Conservation (phyloP, 92 coral and sea anemone species). For the Isaurus tuberculatus region DNA sequence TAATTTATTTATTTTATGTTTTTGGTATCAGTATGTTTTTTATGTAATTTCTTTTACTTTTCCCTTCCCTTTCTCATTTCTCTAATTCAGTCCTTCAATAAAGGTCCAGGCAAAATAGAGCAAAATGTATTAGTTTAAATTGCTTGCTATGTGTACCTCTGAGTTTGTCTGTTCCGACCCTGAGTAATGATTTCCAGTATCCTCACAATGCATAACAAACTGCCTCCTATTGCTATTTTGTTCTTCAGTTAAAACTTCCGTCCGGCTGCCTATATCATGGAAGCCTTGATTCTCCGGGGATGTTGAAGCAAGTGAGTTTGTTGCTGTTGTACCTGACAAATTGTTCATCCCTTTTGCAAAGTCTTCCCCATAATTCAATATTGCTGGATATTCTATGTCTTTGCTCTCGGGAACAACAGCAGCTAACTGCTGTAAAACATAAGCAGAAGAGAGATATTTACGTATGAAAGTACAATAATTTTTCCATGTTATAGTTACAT, state of each 20-base stretch:
- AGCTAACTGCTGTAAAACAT: neutral
- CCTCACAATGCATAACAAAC: conserved; percentile 24
- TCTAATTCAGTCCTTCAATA: too few relatives aligned
- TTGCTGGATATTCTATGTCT: neutral
- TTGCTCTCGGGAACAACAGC: neutral
- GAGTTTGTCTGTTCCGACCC: neutral
- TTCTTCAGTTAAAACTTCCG: neutral
- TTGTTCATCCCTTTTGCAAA: neutral
- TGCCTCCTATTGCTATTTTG: conserved; percentile 6
- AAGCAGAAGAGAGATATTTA: neutral
- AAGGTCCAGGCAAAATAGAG: neutral
- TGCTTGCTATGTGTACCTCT: neutral
- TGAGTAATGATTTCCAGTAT: neutral
- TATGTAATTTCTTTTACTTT: neutral
- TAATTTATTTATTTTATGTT: neutral
- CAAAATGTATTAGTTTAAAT: neutral
- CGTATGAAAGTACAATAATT: neutral
- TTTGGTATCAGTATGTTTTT: neutral
- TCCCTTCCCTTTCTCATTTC: neutral
- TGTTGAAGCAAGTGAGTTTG: neutral
- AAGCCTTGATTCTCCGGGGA: neutral
- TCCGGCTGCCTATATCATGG: neutral
- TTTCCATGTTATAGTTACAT: too few relatives aligned
- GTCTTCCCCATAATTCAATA: neutral
- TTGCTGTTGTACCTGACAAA: neutral